Conservation (phyloP, 1,140 invertebrate genomes). For the Medauroidea extradentata region DNA sequence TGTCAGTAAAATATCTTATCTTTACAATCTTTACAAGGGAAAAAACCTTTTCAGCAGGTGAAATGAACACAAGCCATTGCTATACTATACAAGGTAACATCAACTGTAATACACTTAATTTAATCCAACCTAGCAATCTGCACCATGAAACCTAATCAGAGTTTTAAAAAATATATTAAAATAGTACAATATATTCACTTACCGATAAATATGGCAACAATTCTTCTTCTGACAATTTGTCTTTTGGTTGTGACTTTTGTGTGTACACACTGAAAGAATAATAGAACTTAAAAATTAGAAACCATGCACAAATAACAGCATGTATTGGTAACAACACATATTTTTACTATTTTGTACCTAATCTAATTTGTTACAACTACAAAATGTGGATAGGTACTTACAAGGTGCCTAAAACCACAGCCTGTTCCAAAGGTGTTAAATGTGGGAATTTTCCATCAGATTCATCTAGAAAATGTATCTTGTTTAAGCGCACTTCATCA, state of each 20-base stretch:
- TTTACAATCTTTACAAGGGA: too few species aligned
- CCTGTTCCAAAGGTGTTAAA: constrained; percentile 71
- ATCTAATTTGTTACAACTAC: constrained; percentile 16
- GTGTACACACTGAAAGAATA: constrained; percentile 45
- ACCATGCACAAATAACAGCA: too few species aligned
- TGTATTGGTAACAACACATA: too few species aligned
- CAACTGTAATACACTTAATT: not conserved
- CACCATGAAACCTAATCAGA: too few species aligned
- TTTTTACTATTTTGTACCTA: too few species aligned
- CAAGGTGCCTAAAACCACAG: constrained; percentile 67
- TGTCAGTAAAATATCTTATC: too few species aligned
- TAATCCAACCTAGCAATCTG: too few species aligned
- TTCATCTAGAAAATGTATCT: constrained; percentile 64
- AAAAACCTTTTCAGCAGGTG: not conserved
- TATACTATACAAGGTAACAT: not conserved
- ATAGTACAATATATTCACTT: constrained; percentile 27
- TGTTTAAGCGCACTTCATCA: constrained; percentile 79
- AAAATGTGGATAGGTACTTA: constrained; percentile 44
- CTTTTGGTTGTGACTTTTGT: constrained; percentile 67
- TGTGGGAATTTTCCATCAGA: constrained; percentile 48
- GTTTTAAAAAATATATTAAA: too few species aligned
- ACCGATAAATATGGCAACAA: constrained; percentile 71
- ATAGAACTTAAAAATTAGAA: constrained; percentile 38
- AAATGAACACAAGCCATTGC: too few species aligned
- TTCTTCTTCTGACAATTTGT: constrained; percentile 74